Evolutionary conservation across 2,797 vertebrate genomes (phyloP).

Genomic region (Anolis apletophallus): DNA sequence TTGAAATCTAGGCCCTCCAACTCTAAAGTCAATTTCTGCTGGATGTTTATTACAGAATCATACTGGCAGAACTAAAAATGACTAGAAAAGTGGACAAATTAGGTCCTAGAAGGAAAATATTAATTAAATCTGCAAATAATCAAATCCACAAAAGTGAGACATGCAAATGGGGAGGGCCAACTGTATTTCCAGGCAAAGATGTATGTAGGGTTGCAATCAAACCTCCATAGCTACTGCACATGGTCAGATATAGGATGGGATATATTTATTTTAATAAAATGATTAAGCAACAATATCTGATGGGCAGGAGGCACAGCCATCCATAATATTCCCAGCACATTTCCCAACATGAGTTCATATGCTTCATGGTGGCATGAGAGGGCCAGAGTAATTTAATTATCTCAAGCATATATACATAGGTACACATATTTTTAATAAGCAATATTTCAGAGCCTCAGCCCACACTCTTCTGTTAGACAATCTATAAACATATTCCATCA

Average conservation of each 20-base stretch:
- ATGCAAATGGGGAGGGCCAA: too few species aligned
- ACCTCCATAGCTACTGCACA: neutral
- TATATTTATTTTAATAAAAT: neutral
- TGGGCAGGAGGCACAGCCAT: neutral
- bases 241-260: neutral
- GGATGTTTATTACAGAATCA: too few species aligned
- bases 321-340: neutral
- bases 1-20: too few species aligned
- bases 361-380: neutral
- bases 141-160: too few species aligned
- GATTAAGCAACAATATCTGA: neutral
- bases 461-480: neutral
- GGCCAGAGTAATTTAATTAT: neutral
- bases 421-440: constrained; percentile 3
- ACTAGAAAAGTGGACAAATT: too few species aligned
- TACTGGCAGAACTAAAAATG: too few species aligned
- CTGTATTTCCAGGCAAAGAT: neutral
- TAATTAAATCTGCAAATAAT: too few species aligned
- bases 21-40: too few species aligned
- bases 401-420: neutral
- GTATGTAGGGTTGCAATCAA: neutral
- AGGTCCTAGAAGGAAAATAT: too few species aligned
- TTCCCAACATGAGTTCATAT: neutral
- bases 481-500: constrained; percentile 7
- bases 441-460: constrained; percentile 17